Evolutionary conservation across 2,888 invertebrate species (phyloP), one percentile per base, ranked within the genome.

Genomic region (Chloromyia formosa): DNA sequence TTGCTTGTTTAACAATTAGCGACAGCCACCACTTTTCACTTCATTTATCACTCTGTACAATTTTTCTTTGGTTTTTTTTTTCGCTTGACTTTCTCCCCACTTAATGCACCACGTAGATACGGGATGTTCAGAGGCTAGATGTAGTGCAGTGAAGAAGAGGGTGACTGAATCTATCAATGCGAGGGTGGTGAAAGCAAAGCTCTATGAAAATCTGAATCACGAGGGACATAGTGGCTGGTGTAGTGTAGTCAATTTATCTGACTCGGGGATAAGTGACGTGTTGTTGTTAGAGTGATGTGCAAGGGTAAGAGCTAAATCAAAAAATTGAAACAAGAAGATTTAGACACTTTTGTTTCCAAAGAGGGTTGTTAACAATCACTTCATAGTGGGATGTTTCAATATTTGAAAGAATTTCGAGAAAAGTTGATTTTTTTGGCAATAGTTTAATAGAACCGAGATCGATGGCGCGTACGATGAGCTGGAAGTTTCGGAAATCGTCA

Each of bases 161-260:
- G 27, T 35, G 27, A 7, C 7, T 4, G 7, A 35, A 35, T 35
- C 27, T 35, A 35, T 35, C 27, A 35, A 35, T 35, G 27, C 27
- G 7, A 35, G 27, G 27, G 27, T 35, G 7, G 56, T n/a, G 18
- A 22, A 18, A 16, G 20, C 20, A 10, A 16, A 56, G 20, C 20
- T 18, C 18, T 20, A 20, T 10, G 16, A 56, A 56, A 18, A 18
- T 56, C 22, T 56, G 20, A 56, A 56, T 56, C 56, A 56, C 18
- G 18, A 18, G 22, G 20, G 20, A 22, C 56, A 18, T 56, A 56
- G 18, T 56, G 56, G 56, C 5, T 56, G 5, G 56, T 56, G 16
- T 3, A 12, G 2, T 49, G 49, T 82, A 83, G 83, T 81, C 84
- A 82, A 83, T 83, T 83, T 83, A 82, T 83, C 82, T 82, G 81